These are phyloP conservation scores for Escarpia spicata DNA, from an alignment of 2,888 invertebrate species.

Conservation along the genomic window DNA sequence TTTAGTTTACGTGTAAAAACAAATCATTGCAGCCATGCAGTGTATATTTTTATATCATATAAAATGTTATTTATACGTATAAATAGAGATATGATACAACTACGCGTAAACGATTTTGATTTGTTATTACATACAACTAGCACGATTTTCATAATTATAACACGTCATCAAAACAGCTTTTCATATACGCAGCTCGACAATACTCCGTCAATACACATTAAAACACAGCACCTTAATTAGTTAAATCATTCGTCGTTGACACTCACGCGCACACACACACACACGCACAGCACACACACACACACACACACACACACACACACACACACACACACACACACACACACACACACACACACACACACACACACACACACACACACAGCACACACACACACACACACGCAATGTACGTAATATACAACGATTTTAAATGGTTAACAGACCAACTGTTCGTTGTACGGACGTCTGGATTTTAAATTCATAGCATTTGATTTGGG, in stretches of 20 bases:
- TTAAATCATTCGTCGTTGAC: not conserved
- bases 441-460: no score
- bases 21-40: no score
- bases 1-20: no score
- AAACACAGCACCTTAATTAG: not conserved
- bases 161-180: not conserved
- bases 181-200: not conserved
- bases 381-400: slow-evolving; percentile 27
- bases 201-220: not conserved
- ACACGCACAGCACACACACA: no score
- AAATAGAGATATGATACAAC: no score
- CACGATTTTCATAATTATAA: not conserved
- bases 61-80: no score
- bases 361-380: slow-evolving; percentile 30
- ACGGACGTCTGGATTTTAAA: not conserved
- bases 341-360: slow-evolving; percentile 28
- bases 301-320: not conserved
- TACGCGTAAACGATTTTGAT: not conserved
- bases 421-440: no score
- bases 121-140: not conserved
- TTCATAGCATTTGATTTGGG: not conserved
- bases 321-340: slow-evolving; percentile 26
- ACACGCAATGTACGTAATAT: not conserved
- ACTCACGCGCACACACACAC: no score
- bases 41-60: no score